These are phyloP conservation scores for human DNA, from an alignment of 2,113 vertebrate species.

Conservation along the genomic window GRCh38 chr1:57383001-57383500, in stretches of 20 bases:
- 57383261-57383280: background rate
- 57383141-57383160: background rate
- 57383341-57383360: background rate
- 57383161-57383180: background rate
- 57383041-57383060: background rate
- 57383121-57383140: background rate
- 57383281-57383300: background rate
- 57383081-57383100: background rate
- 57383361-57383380: background rate
- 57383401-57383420: background rate
- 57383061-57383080: background rate
- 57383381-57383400: background rate
- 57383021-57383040: background rate
- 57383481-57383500: background rate
- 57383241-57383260: background rate
- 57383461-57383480: background rate
- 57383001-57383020: background rate
- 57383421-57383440: background rate
- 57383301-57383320: background rate
- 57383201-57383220: background rate
- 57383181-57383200: background rate
- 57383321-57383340: background rate
- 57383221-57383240: background rate
- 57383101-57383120: background rate
- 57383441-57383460: background rate